Conservation (phyloP, 2,113 vertebrate species). For the Seriola dumerili region DNA sequence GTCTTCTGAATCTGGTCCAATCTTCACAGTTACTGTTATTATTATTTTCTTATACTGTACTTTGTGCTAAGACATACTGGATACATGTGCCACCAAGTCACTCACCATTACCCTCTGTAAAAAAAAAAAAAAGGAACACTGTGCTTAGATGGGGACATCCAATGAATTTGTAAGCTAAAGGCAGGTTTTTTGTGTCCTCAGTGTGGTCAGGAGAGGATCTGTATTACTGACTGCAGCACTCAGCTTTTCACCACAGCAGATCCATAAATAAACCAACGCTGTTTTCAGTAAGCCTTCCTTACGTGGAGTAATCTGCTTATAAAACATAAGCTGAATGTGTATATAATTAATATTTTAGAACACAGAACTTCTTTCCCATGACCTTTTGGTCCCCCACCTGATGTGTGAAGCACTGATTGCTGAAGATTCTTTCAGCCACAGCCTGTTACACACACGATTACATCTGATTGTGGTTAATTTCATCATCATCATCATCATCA, state of each 20-base stretch:
- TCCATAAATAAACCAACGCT: neutral
- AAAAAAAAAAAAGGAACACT: neutral
- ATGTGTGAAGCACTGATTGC: slow-evolving; percentile 6
- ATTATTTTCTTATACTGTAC: no score
- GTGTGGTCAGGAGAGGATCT: slow-evolving; percentile 1
- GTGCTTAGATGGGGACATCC: slow-evolving; percentile 1
- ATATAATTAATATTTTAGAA: slow-evolving; percentile 17
- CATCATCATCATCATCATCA: slow-evolving; percentile 5
- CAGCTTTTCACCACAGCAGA: neutral
- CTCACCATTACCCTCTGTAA: neutral
- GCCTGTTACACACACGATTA: neutral
- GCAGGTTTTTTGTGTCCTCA: neutral
- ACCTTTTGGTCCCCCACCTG: slow-evolving; percentile 10
- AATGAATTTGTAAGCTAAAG: slow-evolving; percentile 22
- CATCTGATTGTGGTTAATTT: slow-evolving; percentile 36
- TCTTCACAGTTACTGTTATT: no score
- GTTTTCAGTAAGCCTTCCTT: neutral
- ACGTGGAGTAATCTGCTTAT: neutral
- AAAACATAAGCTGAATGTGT: neutral
- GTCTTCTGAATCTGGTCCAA: no score
- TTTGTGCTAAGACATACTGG: no score
- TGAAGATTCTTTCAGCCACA: neutral
- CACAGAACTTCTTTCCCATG: neutral
- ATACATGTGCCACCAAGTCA: neutral
- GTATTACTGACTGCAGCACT: slow-evolving; percentile 6